Percentiles rank a stretch among this genome's conserved stretches.
Conservation (phyloP, 2,797 vertebrate genomes). For the Myotis findleyi region DNA sequence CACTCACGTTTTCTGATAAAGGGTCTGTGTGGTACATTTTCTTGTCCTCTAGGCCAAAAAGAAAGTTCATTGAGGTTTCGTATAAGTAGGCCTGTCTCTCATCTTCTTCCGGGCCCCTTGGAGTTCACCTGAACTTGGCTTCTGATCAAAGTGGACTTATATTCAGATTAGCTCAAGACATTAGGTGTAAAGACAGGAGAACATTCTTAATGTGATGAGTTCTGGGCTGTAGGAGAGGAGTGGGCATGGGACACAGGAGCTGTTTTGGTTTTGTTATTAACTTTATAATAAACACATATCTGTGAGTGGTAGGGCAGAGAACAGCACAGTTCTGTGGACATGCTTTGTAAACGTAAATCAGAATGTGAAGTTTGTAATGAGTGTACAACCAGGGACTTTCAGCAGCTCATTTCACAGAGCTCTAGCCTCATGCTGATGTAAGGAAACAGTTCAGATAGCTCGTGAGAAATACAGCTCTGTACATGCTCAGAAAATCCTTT, state of each 20-base stretch:
- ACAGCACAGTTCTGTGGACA: background rate
- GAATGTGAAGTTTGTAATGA: background rate
- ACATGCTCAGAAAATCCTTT: constrained; percentile 5
- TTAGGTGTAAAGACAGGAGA: background rate
- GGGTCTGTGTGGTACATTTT: background rate
- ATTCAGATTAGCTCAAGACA: background rate
- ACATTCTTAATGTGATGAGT: background rate
- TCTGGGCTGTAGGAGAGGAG: background rate
- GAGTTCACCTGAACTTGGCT: background rate
- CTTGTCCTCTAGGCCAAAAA: background rate
- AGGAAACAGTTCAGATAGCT: background rate
- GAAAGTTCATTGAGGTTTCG: background rate
- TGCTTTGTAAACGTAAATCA: background rate
- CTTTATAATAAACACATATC: background rate
- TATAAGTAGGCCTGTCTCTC: background rate
- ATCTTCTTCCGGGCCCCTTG: background rate
- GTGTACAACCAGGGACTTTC: background rate
- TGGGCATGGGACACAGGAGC: background rate
- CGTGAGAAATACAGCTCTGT: background rate
- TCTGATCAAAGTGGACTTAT: background rate
- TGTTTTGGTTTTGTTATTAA: background rate
- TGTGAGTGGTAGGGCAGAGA: background rate
- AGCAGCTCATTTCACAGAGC: background rate
- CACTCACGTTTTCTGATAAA: background rate
- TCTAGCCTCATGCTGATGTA: background rate